Evolutionary conservation across 2,113 vertebrate genomes (phyloP).

Genomic region (Laticauda colubrina): DNA sequence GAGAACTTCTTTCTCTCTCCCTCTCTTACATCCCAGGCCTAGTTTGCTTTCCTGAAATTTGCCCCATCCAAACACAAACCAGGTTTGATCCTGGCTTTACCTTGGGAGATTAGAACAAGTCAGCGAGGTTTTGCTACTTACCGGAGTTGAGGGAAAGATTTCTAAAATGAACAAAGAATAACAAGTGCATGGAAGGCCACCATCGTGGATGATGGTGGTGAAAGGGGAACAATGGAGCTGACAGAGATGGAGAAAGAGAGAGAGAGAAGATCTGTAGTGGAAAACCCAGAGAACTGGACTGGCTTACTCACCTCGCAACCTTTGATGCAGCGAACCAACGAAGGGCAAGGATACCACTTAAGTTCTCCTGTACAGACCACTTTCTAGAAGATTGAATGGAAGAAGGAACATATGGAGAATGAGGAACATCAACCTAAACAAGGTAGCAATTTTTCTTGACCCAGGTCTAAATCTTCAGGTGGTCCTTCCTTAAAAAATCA

Average conservation of each 20-base stretch:
- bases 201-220: too few species aligned
- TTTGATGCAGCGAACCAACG: slow-evolving; percentile 92
- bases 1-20: background rate
- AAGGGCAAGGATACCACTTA: slow-evolving; percentile 93
- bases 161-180: background rate
- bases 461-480: background rate
- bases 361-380: slow-evolving; percentile 91
- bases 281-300: background rate
- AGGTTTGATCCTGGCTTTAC: background rate
- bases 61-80: background rate
- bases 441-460: slow-evolving; percentile 18
- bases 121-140: background rate
- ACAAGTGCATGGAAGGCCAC: background rate
- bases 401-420: slow-evolving; percentile 36
- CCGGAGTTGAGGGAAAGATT: background rate
- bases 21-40: background rate
- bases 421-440: slow-evolving; percentile 48
- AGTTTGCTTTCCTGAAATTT: background rate
- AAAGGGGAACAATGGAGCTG: too few species aligned
- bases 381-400: slow-evolving; percentile 71
- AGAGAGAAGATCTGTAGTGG: background rate
- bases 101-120: background rate
- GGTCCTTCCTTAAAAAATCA: slow-evolving; percentile 42
- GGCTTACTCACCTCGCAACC: slow-evolving; percentile 86
- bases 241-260: too few species aligned